Evolutionary conservation across 1,140 invertebrate genomes (phyloP).

Genomic region (Brachionus paranguensis): DNA sequence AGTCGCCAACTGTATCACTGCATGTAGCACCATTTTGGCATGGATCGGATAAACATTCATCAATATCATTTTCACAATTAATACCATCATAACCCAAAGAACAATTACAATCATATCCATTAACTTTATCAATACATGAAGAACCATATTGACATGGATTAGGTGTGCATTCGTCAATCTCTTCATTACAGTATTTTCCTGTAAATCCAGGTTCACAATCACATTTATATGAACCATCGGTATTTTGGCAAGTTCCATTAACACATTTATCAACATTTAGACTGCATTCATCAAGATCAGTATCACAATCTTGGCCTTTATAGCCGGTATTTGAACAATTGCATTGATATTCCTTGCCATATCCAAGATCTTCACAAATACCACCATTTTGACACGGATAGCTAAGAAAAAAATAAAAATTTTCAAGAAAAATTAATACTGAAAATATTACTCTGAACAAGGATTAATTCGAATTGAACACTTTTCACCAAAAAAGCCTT

Average conservation of each 20-base stretch:
- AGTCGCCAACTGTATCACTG: conserved; percentile 63
- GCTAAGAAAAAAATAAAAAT: neutral
- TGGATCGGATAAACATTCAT: conserved; percentile 41
- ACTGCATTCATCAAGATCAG: conserved; percentile 5
- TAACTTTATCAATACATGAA: neutral
- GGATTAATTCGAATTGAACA: neutral
- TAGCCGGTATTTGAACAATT: neutral
- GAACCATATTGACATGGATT: conserved; percentile 23
- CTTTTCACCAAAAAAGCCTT: neutral
- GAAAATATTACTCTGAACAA: neutral
- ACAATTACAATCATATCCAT: conserved; percentile 5
- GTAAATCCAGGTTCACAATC: conserved; percentile 28
- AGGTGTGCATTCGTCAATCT: conserved; percentile 33
- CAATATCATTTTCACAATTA: conserved; percentile 29
- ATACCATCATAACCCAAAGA: neutral
- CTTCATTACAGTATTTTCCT: neutral
- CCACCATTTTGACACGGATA: conserved; percentile 48
- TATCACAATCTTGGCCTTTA: neutral
- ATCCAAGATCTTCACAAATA: conserved; percentile 44
- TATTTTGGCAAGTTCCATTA: conserved; percentile 49
- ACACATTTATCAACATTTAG: neutral
- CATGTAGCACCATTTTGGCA: conserved; percentile 43
- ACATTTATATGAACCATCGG: conserved; percentile 45
- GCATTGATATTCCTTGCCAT: conserved; percentile 45
- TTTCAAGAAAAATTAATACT: neutral